Evolutionary conservation across 1,140 invertebrate genomes (phyloP), one percentile per base, ranked within the genome.

Genomic region (Drosophila subpulchrella): DNA sequence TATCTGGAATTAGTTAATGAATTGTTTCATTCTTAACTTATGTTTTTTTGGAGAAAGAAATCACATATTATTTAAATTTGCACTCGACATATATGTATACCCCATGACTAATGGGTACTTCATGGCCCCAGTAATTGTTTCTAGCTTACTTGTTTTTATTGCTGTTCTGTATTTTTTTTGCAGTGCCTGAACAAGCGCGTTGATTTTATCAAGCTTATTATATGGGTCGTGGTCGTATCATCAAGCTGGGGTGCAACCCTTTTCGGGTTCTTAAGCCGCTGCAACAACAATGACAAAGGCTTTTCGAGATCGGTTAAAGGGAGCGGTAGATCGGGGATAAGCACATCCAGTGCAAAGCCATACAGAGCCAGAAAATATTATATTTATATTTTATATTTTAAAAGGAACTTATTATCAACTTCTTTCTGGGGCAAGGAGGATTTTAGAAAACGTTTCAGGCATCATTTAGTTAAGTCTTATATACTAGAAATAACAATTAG

Each of bases 201-300:
- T 86, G 82, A 86, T 86, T 86, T 79, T 88, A 86, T 86, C 83
- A 83, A 74, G 83, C 83, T 88, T 88, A 88, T 86, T 86, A 86
- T 88, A 71, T 85, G 78, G 78, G 81, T 84, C 76, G 80, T 48
- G 44, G 56, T 51, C 24, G 53, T 32, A 54, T 56, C 41, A 51
- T 54, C 39, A 36, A 24, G 39, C 20, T 60, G 57, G 50, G 59
- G 57, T 59, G 61, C 63, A 66, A 81, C 73, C 77, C 67, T 77
- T 84, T 48, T 70, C 39, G 30, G 61, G 47, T 56, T 75, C 68
- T 71, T 68, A 36, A 58, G 67, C 36, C 42, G 42, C 32, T 68
- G 63, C 51, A 70, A 57, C 36, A 71, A 70, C 67, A 70, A 71
- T 56, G 42, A 57, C 67, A 70, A 48, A 34, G 42, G 63, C 38